Evolutionary conservation across 2,113 vertebrate genomes (phyloP).

Genomic region (Pluvialis apricaria): DNA sequence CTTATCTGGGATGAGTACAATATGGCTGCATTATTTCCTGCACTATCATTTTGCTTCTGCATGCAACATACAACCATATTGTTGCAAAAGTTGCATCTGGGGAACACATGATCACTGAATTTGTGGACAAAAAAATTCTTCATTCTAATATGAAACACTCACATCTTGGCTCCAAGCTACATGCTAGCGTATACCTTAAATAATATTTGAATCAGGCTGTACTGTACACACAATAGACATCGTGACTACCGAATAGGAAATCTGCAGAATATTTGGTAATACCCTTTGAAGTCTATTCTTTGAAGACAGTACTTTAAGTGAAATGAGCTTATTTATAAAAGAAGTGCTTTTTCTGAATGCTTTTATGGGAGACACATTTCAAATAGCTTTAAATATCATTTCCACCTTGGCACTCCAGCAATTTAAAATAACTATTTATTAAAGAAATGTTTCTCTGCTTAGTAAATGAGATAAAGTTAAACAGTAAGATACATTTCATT

Average conservation of each 20-base stretch:
- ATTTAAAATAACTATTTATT: conserved; percentile 74
- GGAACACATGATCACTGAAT: conserved; percentile 25
- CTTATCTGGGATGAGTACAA: neutral
- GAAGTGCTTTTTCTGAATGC: conserved; percentile 41
- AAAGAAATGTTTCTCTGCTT: conserved; percentile 56
- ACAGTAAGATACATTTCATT: conserved; percentile 59
- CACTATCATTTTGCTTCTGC: neutral
- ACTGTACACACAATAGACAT: conserved; percentile 58
- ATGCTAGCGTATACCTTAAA: conserved; percentile 44
- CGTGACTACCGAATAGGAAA: conserved; percentile 60
- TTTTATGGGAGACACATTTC: conserved; percentile 64
- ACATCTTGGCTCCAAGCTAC: conserved; percentile 39
- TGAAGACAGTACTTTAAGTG: conserved; percentile 62
- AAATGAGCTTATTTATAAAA: conserved; percentile 67
- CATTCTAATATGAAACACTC: conserved; percentile 33
- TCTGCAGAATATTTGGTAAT: conserved; percentile 62
- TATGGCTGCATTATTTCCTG: neutral
- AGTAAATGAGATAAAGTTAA: conserved; percentile 59
- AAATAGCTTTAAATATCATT: conserved; percentile 69
- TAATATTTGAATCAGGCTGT: conserved; percentile 54
- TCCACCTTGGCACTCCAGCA: conserved; percentile 53
- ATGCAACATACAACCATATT: neutral
- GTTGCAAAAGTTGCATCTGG: conserved; percentile 46
- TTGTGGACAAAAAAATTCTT: conserved; percentile 5
- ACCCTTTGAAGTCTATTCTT: conserved; percentile 72